Evolutionary conservation across 2,888 invertebrate species (phyloP).

Genomic region (Itoplectis maculator): DNA sequence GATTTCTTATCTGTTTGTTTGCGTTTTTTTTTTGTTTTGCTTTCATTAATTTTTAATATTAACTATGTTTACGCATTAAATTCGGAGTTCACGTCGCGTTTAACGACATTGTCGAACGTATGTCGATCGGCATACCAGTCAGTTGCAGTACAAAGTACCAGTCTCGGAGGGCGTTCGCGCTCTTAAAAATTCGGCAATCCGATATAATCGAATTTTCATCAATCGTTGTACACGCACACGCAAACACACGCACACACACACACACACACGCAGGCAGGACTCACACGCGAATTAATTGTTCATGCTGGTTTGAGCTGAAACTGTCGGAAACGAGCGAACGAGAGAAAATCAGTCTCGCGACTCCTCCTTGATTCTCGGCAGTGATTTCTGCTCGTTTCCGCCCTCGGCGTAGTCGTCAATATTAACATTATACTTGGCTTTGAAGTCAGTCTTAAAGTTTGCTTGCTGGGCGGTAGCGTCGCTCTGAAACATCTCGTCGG

Average conservation of each 20-base stretch:
- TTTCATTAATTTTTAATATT: slow-evolving; percentile 17
- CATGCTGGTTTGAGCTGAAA: slow-evolving; percentile 55
- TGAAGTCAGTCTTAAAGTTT: slow-evolving; percentile 84
- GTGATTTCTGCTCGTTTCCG: slow-evolving; percentile 75
- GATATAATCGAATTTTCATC: slow-evolving; percentile 16
- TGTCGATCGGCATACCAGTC: slow-evolving; percentile 12
- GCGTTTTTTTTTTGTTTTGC: neutral
- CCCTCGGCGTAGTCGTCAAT: slow-evolving; percentile 77
- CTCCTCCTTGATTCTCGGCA: slow-evolving; percentile 77
- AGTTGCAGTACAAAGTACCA: slow-evolving; percentile 22
- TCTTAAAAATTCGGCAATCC: neutral
- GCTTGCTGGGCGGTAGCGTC: slow-evolving; percentile 79
- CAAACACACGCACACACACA: slow-evolving; percentile 3
- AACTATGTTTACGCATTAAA: slow-evolving; percentile 56
- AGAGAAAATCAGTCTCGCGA: slow-evolving; percentile 78
- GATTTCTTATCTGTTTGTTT: slow-evolving; percentile 22
- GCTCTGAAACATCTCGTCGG: slow-evolving; percentile 78
- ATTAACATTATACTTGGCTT: slow-evolving; percentile 81
- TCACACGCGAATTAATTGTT: neutral
- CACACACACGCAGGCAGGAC: neutral
- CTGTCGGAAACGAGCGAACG: neutral
- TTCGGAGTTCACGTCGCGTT: slow-evolving; percentile 60
- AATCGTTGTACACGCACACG: slow-evolving; percentile 23
- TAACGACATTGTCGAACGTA: slow-evolving; percentile 34
- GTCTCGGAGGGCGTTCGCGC: slow-evolving; percentile 11